Conservation (phyloP, 2,888 invertebrate species). For the Macaria notata region DNA sequence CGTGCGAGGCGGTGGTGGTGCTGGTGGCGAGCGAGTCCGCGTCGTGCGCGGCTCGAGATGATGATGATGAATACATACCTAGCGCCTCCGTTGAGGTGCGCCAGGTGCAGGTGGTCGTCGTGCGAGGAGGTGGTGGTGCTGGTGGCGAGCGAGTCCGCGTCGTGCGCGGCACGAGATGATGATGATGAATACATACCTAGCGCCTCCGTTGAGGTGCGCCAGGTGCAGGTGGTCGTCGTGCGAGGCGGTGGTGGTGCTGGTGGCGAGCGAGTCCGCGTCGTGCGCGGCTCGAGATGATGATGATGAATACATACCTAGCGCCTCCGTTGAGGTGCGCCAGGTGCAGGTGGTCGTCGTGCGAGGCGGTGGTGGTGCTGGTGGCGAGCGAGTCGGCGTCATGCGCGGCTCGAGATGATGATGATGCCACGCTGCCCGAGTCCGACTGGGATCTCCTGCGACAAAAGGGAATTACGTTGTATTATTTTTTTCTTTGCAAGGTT, state of each 20-base stretch:
- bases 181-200: too few relatives aligned
- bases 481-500: too few relatives aligned
- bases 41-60: constrained; percentile 81
- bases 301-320: too few relatives aligned
- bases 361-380: constrained; percentile 85
- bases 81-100: constrained; percentile 57
- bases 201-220: constrained; percentile 54
- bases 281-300: constrained; percentile 75
- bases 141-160: constrained; percentile 92
- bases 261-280: constrained; percentile 92
- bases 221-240: constrained; percentile 83
- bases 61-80: too few relatives aligned
- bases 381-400: constrained; percentile 93
- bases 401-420: constrained; percentile 70
- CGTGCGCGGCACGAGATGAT: constrained; percentile 77
- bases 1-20: constrained; percentile 86
- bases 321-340: constrained; percentile 52
- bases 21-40: constrained; percentile 92
- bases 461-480: background rate
- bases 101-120: constrained; percentile 78
- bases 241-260: constrained; percentile 86
- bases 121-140: constrained; percentile 86
- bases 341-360: constrained; percentile 85
- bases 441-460: constrained; percentile 83
- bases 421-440: constrained; percentile 88